Evolutionary conservation across 1,140 invertebrate species (phyloP), one percentile per base, ranked within the genome.

Genomic region (Drosophila arawakana): DNA sequence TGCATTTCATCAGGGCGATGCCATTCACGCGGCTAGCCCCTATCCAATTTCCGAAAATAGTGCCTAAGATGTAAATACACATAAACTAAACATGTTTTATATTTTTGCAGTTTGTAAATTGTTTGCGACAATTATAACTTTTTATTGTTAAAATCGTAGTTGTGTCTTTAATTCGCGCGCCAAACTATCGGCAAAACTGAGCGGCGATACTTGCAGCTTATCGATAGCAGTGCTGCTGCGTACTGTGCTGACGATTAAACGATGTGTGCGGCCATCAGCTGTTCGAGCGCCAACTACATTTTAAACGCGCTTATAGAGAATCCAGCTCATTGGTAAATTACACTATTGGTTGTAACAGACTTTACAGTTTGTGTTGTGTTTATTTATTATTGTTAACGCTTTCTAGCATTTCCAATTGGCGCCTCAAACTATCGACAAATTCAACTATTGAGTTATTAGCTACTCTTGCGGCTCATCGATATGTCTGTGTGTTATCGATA

Each of bases 281-380:
- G 76, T 80, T 34, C 0, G 34, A 10, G 10, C 3, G 10, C 10
- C 21, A 81, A 69, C 50, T 41, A 44, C 58, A 81, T 70, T 73
- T 47, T 61, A 65, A 46, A 58, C 72, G 73, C 47, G 18, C 8
- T 3, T 1, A 39, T 44, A 39, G 37, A 62, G 47, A 68, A 55
- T 46, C 6, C 11, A 0, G 18, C 7, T 47, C 9, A 47, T 52
- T 30, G 9, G 7, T 43, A 13, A 49, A 10, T 21, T 7, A 2
- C 3, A 30, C 2, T 25, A 30, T 30, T 30, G 6, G 3, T 3
- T 5, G 6, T 0, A 30, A 5, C 25, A 5, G 25, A 21, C 3
- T 30, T 30, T 30, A 30, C 3, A 30, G 4, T 30, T 30, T 30
- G 25, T 30, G 0, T 2, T 30, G 3, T 30, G 6, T 30, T 30